Evolutionary conservation across 2,888 invertebrate genomes (phyloP), one percentile per base, ranked within the genome.

Genomic region (Gasteruption jaculator): DNA sequence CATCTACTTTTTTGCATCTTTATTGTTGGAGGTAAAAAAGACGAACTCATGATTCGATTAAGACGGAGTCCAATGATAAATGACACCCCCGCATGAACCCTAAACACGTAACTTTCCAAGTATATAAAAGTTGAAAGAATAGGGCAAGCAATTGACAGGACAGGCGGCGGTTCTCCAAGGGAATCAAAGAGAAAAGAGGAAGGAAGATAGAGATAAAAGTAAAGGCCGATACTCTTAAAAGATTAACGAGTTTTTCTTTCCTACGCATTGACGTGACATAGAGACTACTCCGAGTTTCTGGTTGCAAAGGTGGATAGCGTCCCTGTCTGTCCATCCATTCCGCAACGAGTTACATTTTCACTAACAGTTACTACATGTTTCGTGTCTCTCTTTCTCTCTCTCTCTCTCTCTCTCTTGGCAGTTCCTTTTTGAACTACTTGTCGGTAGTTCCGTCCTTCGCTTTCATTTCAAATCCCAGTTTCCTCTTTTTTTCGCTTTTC

Each of bases 241-340:
- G 49, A 65, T 65, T 62, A 57, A 65, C 52, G 58, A 46, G 42
- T 54, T n/a, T n/a, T 56, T 54, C 57, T 58, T 63, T 60, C 57
- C 58, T 53, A 56, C 53, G 54, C 49, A 57, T 54, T 56, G 52
- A 57, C 57, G 54, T 56, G 58, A 63, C 61, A 58, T 62, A n/a
- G n/a, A n/a, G n/a, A n/a, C n/a, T n/a, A n/a, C n/a, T n/a, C n/a
- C n/a, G n/a, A n/a, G n/a, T n/a, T n/a, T n/a, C n/a, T n/a, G n/a
- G n/a, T n/a, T n/a, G n/a, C n/a, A n/a, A n/a, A n/a, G n/a, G n/a
- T n/a, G n/a, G n/a, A n/a, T n/a, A n/a, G n/a, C n/a, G n/a, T n/a
- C n/a, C n/a, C n/a, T n/a, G n/a, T n/a, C n/a, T n/a, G n/a, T n/a
- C n/a, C n/a, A n/a, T n/a, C n/a, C n/a, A n/a, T n/a, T n/a, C n/a